Evolutionary conservation across 1,140 invertebrate species (phyloP).

Genomic region (Tetramorium parvispinum): DNA sequence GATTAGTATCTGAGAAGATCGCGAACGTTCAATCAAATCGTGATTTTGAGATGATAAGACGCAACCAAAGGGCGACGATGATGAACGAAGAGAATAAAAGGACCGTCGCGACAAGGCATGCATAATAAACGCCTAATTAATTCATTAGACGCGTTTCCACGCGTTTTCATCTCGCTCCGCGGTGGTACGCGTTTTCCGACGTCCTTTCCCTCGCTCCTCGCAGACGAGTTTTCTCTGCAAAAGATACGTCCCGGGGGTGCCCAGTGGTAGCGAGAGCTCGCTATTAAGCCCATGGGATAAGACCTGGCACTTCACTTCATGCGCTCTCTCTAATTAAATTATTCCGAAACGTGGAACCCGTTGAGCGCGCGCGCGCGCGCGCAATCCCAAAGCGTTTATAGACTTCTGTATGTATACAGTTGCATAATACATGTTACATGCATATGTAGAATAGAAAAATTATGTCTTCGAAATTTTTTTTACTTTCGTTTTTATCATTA

Average conservation of each 20-base stretch:
- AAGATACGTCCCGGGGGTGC: slow-evolving; percentile 65
- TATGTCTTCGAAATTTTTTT: background rate
- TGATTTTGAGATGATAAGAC: background rate
- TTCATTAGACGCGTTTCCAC: slow-evolving; percentile 50
- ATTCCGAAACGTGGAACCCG: slow-evolving; percentile 73
- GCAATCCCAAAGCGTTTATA: slow-evolving; percentile 1
- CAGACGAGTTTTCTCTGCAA: slow-evolving; percentile 32
- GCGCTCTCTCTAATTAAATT: slow-evolving; percentile 79
- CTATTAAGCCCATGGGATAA: slow-evolving; percentile 80
- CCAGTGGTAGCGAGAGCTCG: slow-evolving; percentile 64
- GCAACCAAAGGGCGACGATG: background rate
- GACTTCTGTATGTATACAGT: background rate
- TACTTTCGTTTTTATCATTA: too few relatives aligned
- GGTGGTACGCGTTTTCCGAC: slow-evolving; percentile 28
- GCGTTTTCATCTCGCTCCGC: slow-evolving; percentile 14
- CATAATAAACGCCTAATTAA: slow-evolving; percentile 66
- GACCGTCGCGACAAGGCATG: background rate
- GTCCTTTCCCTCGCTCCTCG: slow-evolving; percentile 8
- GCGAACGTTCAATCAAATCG: background rate
- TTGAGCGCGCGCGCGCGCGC: background rate
- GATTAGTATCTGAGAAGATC: background rate
- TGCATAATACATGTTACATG: background rate
- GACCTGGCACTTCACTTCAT: slow-evolving; percentile 75
- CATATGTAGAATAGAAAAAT: background rate
- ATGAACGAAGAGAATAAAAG: background rate